Evolutionary conservation across 2,888 invertebrate genomes (phyloP), one percentile per base, ranked within the genome.

Genomic region (Drosophila prostipennis): DNA sequence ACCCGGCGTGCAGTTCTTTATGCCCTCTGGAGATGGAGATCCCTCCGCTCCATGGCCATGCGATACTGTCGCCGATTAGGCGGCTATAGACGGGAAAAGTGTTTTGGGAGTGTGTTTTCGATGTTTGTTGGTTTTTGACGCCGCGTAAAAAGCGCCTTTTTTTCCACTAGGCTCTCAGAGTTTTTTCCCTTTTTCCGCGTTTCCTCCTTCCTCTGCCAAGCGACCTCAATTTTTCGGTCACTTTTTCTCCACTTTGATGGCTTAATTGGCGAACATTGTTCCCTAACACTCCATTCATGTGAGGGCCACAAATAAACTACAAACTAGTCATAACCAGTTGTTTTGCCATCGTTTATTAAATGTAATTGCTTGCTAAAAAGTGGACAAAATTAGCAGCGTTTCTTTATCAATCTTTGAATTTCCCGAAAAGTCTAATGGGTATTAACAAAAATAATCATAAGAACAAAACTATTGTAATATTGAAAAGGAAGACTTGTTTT

Each of bases 11-110:
- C 61, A 63, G 61, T 63, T 63, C 61, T 42, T 63, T 60, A 48
- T 59, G 60, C 32, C 60, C 16, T 19, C 42, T 19, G 42, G 11
- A 26, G 8, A 26, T n/a, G 26, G 45, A 43, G 56, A 52, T 46
- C 29, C 29, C 16, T 14, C 52, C 32, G 7, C 19, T 52, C 54
- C 69, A 13, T 19, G 56, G 42, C 74, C 74, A 78, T 81, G 77
- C 72, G 87, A 83, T 83, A 86, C 82, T 83, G 84, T 86, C 86
- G 76, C 84, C 84, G 82, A 83, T 83, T 86, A 83, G 83, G 87
- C 79, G 64, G 77, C 80, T 83, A 80, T 80, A 72, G 78, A 86
- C 74, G 84, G 78, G 80, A 80, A 82, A 82, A 82, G 83, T 80
- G 82, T 72, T 78, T 83, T 82, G 72, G 81, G 76, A 74, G 84